A percentile compares a stretch with the other conserved stretches of the same genome.
Conservation (phyloP, 2,113 vertebrate species). For the Athene cunicularia region DNA sequence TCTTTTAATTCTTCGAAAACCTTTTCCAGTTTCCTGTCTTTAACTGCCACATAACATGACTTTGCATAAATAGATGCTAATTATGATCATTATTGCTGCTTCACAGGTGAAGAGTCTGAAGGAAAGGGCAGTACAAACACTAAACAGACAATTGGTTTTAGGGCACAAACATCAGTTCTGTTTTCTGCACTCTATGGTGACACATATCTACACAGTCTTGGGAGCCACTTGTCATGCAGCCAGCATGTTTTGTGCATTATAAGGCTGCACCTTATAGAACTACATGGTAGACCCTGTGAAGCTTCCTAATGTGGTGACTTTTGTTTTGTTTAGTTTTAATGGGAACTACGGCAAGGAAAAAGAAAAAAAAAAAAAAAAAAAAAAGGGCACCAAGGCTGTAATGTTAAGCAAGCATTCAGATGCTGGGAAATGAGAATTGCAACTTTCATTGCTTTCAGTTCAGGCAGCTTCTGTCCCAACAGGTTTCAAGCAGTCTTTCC, state of each 20-base stretch:
- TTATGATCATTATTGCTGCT: background rate
- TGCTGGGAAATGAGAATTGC: background rate
- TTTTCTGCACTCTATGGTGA: background rate
- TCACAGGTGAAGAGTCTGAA: background rate
- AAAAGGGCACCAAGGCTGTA: background rate
- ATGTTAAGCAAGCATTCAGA: background rate
- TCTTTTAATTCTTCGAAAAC: background rate
- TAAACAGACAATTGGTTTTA: background rate
- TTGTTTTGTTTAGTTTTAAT: background rate
- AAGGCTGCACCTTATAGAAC: background rate
- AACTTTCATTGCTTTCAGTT: background rate
- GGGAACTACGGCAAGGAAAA: background rate
- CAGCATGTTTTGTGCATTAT: rapidly evolving
- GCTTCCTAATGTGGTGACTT: background rate
- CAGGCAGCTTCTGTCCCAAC: background rate
- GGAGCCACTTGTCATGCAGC: background rate
- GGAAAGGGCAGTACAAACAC: background rate
- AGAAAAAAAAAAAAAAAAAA: background rate
- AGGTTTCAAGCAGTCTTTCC: background rate
- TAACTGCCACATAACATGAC: background rate
- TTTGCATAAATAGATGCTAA: background rate
- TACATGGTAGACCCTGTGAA: background rate
- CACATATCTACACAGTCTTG: background rate
- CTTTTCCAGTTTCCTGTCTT: background rate
- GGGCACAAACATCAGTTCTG: background rate